These are phyloP conservation scores for Melipona quadrifasciata DNA, from an alignment of 1,140 invertebrate species.

Conservation along the genomic window DNA sequence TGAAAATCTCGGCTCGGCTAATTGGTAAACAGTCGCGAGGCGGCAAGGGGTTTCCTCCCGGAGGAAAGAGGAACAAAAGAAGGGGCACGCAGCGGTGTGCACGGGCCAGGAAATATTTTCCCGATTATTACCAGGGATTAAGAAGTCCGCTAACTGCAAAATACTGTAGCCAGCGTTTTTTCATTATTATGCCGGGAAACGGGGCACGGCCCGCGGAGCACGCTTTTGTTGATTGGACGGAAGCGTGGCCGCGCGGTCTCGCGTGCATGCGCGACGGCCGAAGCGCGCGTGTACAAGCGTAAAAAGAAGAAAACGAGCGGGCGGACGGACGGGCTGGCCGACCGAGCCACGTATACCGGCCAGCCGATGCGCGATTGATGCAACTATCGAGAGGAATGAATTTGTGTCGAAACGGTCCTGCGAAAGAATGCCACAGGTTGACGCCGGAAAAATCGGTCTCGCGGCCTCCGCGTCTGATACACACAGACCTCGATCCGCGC, in stretches of 20 bases:
- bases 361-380: slow-evolving; percentile 64
- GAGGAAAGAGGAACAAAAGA: not conserved
- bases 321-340: not conserved
- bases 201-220: not conserved
- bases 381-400: slow-evolving; percentile 68
- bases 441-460: slow-evolving; percentile 57
- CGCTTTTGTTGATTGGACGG: slow-evolving; percentile 47
- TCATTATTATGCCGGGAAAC: slow-evolving; percentile 47
- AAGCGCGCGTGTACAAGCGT: slow-evolving; percentile 36
- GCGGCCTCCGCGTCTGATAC: not conserved
- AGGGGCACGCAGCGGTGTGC: not conserved
- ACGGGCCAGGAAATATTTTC: slow-evolving; percentile 29
- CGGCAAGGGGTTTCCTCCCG: not conserved
- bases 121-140: slow-evolving; percentile 38
- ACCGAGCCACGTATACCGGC: slow-evolving; percentile 11
- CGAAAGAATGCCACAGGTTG: slow-evolving; percentile 68
- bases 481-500: not conserved
- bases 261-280: slow-evolving; percentile 31
- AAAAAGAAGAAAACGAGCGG: slow-evolving; percentile 54
- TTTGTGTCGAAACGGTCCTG: slow-evolving; percentile 60
- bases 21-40: slow-evolving; percentile 11
- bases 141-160: slow-evolving; percentile 42
- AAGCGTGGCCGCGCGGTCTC: slow-evolving; percentile 5
- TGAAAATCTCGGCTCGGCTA: slow-evolving; percentile 5
- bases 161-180: slow-evolving; percentile 17